These are phyloP conservation scores for Synanthedon vespiformis DNA, from an alignment of 2,888 invertebrate species.

Conservation along the genomic window DNA sequence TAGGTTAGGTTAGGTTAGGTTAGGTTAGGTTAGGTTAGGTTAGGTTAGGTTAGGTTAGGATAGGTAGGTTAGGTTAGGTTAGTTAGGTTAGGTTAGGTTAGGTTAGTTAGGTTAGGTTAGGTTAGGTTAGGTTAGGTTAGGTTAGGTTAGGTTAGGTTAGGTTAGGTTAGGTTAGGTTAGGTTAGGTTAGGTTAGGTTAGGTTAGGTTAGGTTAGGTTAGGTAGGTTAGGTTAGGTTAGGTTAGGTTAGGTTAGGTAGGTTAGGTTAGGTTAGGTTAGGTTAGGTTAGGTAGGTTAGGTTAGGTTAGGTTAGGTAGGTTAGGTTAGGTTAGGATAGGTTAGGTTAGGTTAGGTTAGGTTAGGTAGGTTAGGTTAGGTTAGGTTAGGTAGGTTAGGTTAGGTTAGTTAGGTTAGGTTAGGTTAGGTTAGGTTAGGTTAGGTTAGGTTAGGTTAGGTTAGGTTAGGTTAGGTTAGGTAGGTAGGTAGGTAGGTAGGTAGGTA, in stretches of 20 bases:
- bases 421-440: background rate
- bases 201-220: background rate
- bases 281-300: slow-evolving; percentile 1
- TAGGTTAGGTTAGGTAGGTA: slow-evolving; percentile 12
- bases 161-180: background rate
- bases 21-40: background rate
- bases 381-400: background rate
- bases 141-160: background rate
- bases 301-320: background rate
- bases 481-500: too few species aligned
- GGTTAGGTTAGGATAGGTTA: background rate
- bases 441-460: slow-evolving; percentile 10
- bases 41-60: background rate
- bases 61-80: background rate
- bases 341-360: background rate
- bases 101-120: background rate
- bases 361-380: background rate
- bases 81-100: background rate
- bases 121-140: background rate
- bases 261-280: slow-evolving; percentile 1
- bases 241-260: slow-evolving; percentile 1
- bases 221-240: slow-evolving; percentile 3
- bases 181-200: background rate
- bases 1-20: background rate
- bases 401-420: background rate